Evolutionary conservation across 2,888 invertebrate species (phyloP), one percentile per base, ranked within the genome.

Genomic region (Conops quadrifasciatus): DNA sequence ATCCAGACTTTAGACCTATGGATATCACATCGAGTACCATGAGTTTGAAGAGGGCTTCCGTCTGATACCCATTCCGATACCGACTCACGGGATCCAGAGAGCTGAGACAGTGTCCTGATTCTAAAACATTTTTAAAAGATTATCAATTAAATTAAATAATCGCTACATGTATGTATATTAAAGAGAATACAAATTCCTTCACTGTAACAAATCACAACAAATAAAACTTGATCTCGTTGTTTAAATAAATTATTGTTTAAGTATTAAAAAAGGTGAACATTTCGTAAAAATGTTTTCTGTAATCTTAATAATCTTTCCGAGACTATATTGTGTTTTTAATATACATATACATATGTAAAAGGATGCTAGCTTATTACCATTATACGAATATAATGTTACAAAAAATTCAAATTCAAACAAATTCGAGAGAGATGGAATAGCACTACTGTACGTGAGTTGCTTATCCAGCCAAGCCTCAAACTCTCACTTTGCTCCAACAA

Each of bases 1-100:
- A 90, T 76, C 87, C 88, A 0, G 89, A 89, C 60, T 90, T 90
- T 78, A 82, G 83, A 53, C 88, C 89, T 28, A 87, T 88, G 36
- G 87, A 88, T 69, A 87, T 88, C 24, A 85, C 88, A 77, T 83
- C 84, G 67, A 86, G 85, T 78, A 84, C 84, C 3, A 73, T 83
- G 1, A 85, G 84, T 72, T 71, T 86, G 45, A 86, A 86, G 71
- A 78, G 86, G n/a, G 86, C 86, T 26, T 86, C 86, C 16, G 85
- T 86, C 78, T 86, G 80, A 84, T 76, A 75, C 68, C 67, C n/a
- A 47, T 36, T 36, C 9, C 4, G 36, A 9, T 36, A 36, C 9
- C 36, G 36, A 7, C 36, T 36, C n/a, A n/a, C n/a, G n/a, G 9
- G 36, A 7, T 36, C 36, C 9, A 36, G 19, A n/a, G 49, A n/a